Conservation (phyloP, 2,888 invertebrate species). For the Schizaphis graminum region DNA sequence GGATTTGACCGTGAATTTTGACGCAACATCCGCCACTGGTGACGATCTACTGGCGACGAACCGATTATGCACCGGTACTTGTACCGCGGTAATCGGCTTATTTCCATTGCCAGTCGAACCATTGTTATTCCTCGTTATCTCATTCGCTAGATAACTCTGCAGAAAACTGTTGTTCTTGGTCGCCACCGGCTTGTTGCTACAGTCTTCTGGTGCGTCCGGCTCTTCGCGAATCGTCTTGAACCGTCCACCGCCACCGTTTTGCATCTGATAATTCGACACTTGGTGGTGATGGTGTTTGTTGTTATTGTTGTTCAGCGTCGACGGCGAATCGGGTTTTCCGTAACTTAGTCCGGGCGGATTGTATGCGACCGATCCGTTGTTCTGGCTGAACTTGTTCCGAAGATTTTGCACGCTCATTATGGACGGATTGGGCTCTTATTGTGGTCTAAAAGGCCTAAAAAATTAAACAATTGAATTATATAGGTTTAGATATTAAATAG, state of each 20-base stretch:
- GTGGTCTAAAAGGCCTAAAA: background rate
- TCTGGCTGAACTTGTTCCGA: slow-evolving; percentile 67
- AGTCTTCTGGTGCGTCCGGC: slow-evolving; percentile 20
- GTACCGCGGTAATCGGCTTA: background rate
- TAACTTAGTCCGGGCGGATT: slow-evolving; percentile 66
- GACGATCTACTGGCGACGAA: background rate
- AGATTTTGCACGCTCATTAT: slow-evolving; percentile 68
- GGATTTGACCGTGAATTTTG: background rate
- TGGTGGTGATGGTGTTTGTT: slow-evolving; percentile 14
- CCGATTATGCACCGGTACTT: background rate
- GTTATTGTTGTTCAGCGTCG: background rate
- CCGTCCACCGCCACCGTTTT: slow-evolving; percentile 26
- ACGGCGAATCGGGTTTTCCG: slow-evolving; percentile 31
- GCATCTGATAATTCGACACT: background rate
- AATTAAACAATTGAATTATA: background rate
- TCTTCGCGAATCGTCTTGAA: slow-evolving; percentile 61
- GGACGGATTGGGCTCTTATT: background rate
- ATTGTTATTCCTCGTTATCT: slow-evolving; percentile 4
- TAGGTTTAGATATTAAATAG: background rate
- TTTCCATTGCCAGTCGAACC: background rate
- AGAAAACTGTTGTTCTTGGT: slow-evolving; percentile 54
- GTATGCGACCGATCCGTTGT: slow-evolving; percentile 62
- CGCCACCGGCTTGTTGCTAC: background rate
- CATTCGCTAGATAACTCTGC: slow-evolving; percentile 37
- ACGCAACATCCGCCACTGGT: background rate